Evolutionary conservation across 1,140 invertebrate genomes (phyloP).

Genomic region (Diabrotica undecimpunctata): DNA sequence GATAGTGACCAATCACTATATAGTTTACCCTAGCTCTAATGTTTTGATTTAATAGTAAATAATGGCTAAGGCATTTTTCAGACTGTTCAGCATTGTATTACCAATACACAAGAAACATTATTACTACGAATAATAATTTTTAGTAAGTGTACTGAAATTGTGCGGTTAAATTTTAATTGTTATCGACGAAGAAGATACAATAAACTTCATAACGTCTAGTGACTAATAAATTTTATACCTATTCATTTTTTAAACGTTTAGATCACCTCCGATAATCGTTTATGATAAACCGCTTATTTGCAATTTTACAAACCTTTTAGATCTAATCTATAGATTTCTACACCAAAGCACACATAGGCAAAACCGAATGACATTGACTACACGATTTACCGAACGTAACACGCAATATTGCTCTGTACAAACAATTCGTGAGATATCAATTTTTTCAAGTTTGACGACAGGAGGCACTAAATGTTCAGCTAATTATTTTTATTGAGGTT

Average conservation of each 20-base stretch:
- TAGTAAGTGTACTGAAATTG: too few species aligned
- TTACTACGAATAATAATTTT: too few species aligned
- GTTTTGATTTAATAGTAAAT: too few species aligned
- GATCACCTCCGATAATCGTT: not conserved
- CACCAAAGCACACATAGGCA: not conserved
- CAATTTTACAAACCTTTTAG: not conserved
- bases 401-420: not conserved
- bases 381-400: not conserved
- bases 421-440: constrained; percentile 2
- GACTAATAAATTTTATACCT: too few species aligned
- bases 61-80: too few species aligned
- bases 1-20: too few species aligned
- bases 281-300: not conserved
- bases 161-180: too few species aligned
- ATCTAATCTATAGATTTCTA: not conserved
- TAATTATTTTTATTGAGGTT: constrained; percentile 1
- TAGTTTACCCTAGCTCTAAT: too few species aligned
- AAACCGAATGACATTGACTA: constrained; percentile 1
- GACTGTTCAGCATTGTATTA: too few species aligned
- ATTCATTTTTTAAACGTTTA: not conserved
- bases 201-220: too few species aligned
- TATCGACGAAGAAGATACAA: too few species aligned
- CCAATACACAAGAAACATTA: too few species aligned
- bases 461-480: not conserved
- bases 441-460: not conserved